These are phyloP conservation scores for Neodiprion lecontei DNA, from an alignment of 1,140 invertebrate species.

Conservation along the genomic window DNA sequence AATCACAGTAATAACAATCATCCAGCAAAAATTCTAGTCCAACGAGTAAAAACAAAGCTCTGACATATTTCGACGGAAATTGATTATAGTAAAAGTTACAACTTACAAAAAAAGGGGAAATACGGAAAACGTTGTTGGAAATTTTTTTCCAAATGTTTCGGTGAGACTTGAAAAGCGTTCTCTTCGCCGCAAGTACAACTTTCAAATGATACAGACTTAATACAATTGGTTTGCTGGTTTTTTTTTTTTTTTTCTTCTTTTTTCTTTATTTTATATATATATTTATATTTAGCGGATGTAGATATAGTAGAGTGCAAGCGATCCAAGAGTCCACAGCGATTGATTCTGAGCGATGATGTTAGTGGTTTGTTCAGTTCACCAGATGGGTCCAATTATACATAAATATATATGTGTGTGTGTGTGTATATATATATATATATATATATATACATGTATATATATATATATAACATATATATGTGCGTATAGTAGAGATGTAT, in stretches of 20 bases:
- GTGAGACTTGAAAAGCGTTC: no score
- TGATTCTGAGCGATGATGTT: constrained; percentile 60
- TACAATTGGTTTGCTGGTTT: not conserved
- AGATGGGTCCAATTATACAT: constrained; percentile 48
- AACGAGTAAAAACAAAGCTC: no score
- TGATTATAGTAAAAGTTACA: no score
- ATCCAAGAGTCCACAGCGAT: constrained; percentile 58
- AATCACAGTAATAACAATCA: no score
- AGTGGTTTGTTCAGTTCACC: constrained; percentile 55
- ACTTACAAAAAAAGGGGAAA: no score
- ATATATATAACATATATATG: constrained; percentile 49
- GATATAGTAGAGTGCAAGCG: constrained; percentile 57
- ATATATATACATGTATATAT: constrained; percentile 50
- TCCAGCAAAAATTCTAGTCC: no score
- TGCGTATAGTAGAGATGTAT: constrained; percentile 27
- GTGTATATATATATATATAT: constrained; percentile 60
- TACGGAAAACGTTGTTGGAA: no score
- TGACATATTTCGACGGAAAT: no score
- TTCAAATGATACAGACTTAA: no score
- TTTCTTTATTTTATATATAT: not conserved
- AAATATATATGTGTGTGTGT: constrained; percentile 53
- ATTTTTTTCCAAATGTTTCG: no score
- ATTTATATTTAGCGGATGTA: not conserved
- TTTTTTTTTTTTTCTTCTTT: no score
- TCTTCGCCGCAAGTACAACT: no score